Base-by-base conservation (phyloP, 2,797 vertebrate species). In the Pampus argenteus region DNA sequence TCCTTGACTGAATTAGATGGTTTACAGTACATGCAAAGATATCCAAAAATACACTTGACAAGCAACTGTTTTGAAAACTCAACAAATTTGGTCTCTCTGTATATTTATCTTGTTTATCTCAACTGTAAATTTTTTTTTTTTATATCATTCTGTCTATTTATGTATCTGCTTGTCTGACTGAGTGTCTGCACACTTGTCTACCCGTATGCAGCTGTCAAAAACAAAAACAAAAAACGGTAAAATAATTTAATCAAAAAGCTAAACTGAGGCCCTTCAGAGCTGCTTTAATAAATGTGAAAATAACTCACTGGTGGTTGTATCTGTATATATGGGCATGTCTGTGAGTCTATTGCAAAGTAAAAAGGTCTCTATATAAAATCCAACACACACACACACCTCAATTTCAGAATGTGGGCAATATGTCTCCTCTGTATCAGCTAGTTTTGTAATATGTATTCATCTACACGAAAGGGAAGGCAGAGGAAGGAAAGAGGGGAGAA, bases 1-100 rank as follows among this genome's bases (percentile, higher is more conserved):
- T 45, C 58, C 72, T 71, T 63, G 44, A 71, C 80, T 75, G 84
- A 87, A 89, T 88, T 86, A 85, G 85, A 88, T 71, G 86, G 86
- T 84, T 82, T 79, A 66, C 66, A 64, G 73, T 74, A 72, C 63
- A 88, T 84, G 78, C 70, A 74, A 78, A 66, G 76, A 85, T 79
- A 82, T 79, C 86, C 79, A 85, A 77, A 89, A 86, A 91, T 86
- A 88, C 5, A 10, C 29, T n/a, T 28, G 11, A 74, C 25, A 9
- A 76, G 42, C 48, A 76, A 55, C 54, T 55, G 26, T 59, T 65
- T 58, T 48, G 10, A 84, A 85, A 79, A 20, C 62, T 67, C 47
- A 66, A 69, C 65, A 76, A 54, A 64, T 78, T 52, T 80, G 71
- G 45, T 71, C 25, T 47, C 56, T 76, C 23, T 77, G 20, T 73